These are phyloP conservation scores for Anticlea derivata DNA, from an alignment of 2,888 invertebrate species.

Conservation along the genomic window DNA sequence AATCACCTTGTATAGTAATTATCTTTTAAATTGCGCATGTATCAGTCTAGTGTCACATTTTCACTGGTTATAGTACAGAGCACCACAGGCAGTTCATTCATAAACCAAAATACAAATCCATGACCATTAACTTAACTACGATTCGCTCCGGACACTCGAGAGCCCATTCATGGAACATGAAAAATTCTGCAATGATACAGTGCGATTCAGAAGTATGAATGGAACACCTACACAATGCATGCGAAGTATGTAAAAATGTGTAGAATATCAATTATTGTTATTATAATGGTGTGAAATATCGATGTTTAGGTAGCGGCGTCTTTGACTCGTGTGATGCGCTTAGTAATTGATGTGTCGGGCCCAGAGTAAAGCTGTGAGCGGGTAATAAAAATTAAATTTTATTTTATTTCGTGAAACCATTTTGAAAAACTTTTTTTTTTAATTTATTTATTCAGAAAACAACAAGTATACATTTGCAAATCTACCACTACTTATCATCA, in stretches of 20 bases:
- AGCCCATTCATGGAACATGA: constrained; percentile 27
- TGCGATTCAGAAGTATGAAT: constrained; percentile 17
- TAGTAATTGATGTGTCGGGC: constrained; percentile 38
- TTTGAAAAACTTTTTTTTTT: too few species aligned
- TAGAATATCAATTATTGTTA: constrained; percentile 34
- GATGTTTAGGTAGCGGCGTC: constrained; percentile 68
- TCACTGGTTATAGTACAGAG: background rate
- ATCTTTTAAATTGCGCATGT: too few species aligned
- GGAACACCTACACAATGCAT: constrained; percentile 16
- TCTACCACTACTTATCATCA: too few species aligned
- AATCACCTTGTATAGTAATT: too few species aligned
- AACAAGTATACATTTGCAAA: too few species aligned
- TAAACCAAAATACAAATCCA: constrained; percentile 25
- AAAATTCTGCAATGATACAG: constrained; percentile 26
- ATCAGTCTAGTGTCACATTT: too few species aligned
- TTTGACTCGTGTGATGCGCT: constrained; percentile 54
- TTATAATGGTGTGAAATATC: constrained; percentile 56
- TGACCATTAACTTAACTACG: constrained; percentile 19
- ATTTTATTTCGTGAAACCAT: too few species aligned
- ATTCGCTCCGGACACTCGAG: constrained; percentile 32
- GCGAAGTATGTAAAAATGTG: constrained; percentile 24
- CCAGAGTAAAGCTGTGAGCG: constrained; percentile 26
- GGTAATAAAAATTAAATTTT: constrained; percentile 5
- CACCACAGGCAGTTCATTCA: constrained; percentile 22
- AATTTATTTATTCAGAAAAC: too few species aligned